phyloP scores from a whole-genome alignment of 30 jellyfish, hydroid and myxozoan genomes.

The Pelagia noctiluca region DNA sequence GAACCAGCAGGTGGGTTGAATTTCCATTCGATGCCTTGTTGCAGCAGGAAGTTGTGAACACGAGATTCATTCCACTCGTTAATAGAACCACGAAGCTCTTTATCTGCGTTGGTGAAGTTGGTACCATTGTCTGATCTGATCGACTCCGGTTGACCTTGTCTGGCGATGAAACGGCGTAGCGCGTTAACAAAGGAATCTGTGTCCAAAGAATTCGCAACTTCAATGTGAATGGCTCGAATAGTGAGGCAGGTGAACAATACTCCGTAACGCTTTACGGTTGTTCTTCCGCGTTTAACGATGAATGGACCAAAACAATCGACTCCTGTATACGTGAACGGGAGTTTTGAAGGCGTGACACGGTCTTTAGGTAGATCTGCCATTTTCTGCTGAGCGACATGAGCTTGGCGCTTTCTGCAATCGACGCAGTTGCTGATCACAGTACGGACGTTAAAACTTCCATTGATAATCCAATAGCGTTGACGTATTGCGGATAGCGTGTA shows the following conservation, averaged over 20 bases:
- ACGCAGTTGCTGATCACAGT: not conserved
- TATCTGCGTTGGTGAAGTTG: not conserved
- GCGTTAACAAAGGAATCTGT: not conserved
- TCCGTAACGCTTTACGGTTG: not conserved
- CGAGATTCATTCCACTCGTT: not conserved
- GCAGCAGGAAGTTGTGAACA: too few relatives aligned
- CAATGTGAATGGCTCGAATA: not conserved
- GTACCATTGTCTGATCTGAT: too few relatives aligned
- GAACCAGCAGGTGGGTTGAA: constrained; percentile 1
- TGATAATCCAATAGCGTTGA: too few relatives aligned
- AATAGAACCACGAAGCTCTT: not conserved
- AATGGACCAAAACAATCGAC: not conserved
- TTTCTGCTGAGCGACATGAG: not conserved
- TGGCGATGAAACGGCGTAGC: not conserved
- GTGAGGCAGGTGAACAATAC: not conserved
- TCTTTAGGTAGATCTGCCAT: not conserved
- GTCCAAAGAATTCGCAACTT: too few relatives aligned
- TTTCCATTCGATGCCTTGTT: not conserved
- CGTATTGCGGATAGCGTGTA: not conserved
- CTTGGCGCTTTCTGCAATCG: too few relatives aligned
- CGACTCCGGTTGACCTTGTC: not conserved
- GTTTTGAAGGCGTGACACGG: too few relatives aligned
- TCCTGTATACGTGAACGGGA: not conserved
- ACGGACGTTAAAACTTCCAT: too few relatives aligned
- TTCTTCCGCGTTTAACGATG: not conserved